Percentiles rank a stretch among this genome's conserved stretches.
phyloP scores from a whole-genome alignment of 2,797 vertebrate genomes.

The Danio choprae region DNA sequence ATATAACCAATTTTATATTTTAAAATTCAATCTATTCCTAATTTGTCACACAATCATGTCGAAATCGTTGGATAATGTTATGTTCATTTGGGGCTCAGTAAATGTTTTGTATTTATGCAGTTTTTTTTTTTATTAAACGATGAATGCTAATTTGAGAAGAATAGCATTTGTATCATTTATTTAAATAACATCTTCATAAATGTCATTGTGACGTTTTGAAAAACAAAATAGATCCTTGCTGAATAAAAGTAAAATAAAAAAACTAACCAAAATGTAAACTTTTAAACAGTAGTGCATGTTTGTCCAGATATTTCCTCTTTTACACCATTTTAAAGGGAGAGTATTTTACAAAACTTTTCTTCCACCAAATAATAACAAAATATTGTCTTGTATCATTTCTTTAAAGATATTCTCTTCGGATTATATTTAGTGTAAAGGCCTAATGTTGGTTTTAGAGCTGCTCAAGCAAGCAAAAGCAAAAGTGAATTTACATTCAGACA shows the following conservation, averaged over 20 bases:
- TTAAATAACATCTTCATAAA: not conserved
- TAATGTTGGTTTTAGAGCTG: slow-evolving; percentile 1
- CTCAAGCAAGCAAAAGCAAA: slow-evolving; percentile 28
- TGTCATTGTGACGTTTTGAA: not conserved
- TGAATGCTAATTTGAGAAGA: not conserved
- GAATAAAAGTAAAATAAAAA: not conserved
- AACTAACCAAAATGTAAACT: no score
- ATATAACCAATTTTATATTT: not conserved
- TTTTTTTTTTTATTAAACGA: not conserved
- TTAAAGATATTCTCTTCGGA: not conserved
- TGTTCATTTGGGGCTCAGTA: not conserved
- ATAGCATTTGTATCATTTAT: not conserved
- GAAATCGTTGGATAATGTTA: not conserved
- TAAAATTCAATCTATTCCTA: not conserved
- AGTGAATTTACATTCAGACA: not conserved
- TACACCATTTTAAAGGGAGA: no score
- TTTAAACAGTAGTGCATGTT: not conserved
- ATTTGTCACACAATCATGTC: not conserved
- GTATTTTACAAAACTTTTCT: not conserved
- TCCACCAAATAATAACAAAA: not conserved
- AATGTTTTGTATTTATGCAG: not conserved
- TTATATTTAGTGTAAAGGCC: not conserved
- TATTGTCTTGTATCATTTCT: not conserved
- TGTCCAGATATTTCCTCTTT: not conserved
- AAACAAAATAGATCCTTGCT: not conserved